Evolutionary conservation across 2,888 invertebrate genomes (phyloP).

Genomic region (Nomada fabriciana): DNA sequence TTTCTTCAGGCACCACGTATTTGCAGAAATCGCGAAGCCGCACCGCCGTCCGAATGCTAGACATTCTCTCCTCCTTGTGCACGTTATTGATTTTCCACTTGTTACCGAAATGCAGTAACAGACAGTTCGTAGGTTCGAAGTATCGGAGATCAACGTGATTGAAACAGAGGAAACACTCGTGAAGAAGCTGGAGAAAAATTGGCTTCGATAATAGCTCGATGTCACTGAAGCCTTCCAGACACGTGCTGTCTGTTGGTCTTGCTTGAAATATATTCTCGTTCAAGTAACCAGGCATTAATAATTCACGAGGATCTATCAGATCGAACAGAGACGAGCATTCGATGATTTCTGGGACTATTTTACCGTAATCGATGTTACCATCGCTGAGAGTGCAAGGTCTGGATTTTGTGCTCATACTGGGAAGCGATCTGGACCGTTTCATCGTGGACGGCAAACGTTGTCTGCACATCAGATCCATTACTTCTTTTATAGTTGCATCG

Average conservation of each 20-base stretch:
- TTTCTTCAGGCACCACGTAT: constrained; percentile 85
- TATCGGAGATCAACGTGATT: constrained; percentile 67
- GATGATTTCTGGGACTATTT: constrained; percentile 15
- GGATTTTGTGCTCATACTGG: not conserved
- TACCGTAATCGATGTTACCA: constrained; percentile 45
- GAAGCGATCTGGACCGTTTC: constrained; percentile 16
- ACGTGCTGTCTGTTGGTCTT: not conserved
- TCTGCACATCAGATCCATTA: not conserved
- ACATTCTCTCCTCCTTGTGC: constrained; percentile 43
- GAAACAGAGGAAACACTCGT: constrained; percentile 68
- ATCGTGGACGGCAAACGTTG: not conserved
- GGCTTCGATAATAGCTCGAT: constrained; percentile 63
- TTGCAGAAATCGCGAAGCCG: constrained; percentile 86
- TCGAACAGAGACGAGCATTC: constrained; percentile 69
- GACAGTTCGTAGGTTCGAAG: constrained; percentile 75
- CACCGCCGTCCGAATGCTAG: constrained; percentile 84
- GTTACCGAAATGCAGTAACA: constrained; percentile 74
- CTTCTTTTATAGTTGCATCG: not conserved
- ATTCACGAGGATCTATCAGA: constrained; percentile 65
- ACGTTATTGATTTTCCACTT: constrained; percentile 35
- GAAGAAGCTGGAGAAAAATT: constrained; percentile 68
- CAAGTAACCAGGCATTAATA: constrained; percentile 66
- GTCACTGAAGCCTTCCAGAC: constrained; percentile 67
- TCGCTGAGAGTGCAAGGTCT: constrained; percentile 43
- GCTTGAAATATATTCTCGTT: constrained; percentile 42